Conservation (phyloP, 2,113 vertebrate genomes). For the Gymnorhina tibicen region DNA sequence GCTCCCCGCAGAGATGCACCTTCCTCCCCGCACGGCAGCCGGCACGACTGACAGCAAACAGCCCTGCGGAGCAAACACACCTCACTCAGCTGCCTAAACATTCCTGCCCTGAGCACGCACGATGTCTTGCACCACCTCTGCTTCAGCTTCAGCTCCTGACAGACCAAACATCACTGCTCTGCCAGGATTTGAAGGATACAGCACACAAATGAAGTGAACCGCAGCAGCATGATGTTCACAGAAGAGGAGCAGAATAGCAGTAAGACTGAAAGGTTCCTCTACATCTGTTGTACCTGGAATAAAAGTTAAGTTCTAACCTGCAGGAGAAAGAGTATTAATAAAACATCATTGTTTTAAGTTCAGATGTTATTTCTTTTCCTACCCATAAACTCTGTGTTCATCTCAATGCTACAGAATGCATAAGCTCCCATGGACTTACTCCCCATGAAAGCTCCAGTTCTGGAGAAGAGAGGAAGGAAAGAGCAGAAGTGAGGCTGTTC, state of each 20-base stretch:
- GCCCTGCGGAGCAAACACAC: not conserved
- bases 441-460: not conserved
- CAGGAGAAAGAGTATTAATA: not conserved
- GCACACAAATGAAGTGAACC: not conserved
- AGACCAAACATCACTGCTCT: not conserved
- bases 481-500: not conserved
- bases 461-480: not conserved
- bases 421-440: no score
- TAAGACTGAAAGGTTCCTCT: not conserved
- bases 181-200: not conserved
- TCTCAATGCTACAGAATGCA: not conserved
- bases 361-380: not conserved
- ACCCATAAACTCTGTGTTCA: not conserved
- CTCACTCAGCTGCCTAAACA: not conserved
- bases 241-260: not conserved
- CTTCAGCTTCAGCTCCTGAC: not conserved
- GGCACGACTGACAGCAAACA: accelerated
- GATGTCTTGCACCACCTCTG: not conserved
- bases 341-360: not conserved
- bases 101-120: not conserved
- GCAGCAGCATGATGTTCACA: accelerated
- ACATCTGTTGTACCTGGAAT: not conserved
- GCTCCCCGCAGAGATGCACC: not conserved
- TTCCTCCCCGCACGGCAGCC: not conserved
- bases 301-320: not conserved